Conservation (phyloP, 2,113 vertebrate species). For the Okapia johnstoni region DNA sequence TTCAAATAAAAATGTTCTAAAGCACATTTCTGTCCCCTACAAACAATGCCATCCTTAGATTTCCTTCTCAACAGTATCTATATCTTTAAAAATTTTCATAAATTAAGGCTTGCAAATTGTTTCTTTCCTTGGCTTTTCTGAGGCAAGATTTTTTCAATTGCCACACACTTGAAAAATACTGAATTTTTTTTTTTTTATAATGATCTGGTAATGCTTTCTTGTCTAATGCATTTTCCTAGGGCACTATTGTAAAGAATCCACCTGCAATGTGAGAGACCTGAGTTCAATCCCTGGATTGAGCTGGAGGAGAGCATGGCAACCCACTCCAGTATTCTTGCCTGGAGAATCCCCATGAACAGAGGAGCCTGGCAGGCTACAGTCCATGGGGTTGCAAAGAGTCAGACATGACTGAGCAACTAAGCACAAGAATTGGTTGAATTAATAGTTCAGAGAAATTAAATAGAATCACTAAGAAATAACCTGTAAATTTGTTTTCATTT, state of each 20-base stretch:
- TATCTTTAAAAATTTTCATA: neutral
- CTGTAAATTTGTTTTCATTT: constrained; percentile 30
- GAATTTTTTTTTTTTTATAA: constrained; percentile 73
- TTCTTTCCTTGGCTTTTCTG: neutral
- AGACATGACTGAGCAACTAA: neutral
- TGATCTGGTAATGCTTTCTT: constrained; percentile 72
- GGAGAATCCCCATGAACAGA: neutral
- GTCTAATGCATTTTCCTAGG: constrained; percentile 75
- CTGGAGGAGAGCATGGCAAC: neutral
- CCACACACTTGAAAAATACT: constrained; percentile 17
- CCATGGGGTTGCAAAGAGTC: neutral
- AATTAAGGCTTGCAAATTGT: neutral
- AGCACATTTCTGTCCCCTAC: neutral
- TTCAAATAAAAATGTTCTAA: constrained; percentile 32
- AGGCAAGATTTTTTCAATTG: constrained; percentile 2
- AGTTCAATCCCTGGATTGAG: neutral
- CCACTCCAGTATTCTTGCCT: neutral
- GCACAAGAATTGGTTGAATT: constrained; percentile 71
- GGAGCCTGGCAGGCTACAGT: neutral
- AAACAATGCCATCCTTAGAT: neutral
- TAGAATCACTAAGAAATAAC: neutral
- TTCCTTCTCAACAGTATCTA: neutral
- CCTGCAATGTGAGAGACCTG: neutral
- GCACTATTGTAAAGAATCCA: constrained; percentile 51
- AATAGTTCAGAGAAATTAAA: constrained; percentile 52